A percentile compares a stretch with the other conserved stretches of the same genome.
phyloP scores from a whole-genome alignment of 2,113 vertebrate genomes.

The Synodontis membranacea region DNA sequence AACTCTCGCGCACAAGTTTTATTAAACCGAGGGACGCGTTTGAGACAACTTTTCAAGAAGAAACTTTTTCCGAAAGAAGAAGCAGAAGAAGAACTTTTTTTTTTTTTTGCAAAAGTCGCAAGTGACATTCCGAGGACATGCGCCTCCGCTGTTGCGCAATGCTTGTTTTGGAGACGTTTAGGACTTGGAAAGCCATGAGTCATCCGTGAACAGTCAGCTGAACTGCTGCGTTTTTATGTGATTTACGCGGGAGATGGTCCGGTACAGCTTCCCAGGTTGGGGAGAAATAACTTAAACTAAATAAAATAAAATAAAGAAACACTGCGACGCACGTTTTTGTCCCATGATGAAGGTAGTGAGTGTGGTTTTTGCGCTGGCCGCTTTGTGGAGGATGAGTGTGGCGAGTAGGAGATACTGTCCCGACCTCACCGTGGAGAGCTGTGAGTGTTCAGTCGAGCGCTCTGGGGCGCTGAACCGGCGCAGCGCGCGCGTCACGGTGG shows the following conservation, averaged over 20 bases:
- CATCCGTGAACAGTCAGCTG: neutral
- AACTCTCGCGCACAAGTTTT: neutral
- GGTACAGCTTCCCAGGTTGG: conserved; percentile 47
- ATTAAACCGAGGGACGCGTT: neutral
- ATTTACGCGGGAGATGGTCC: conserved; percentile 60
- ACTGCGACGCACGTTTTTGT: neutral
- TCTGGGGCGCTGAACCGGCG: conserved; percentile 78
- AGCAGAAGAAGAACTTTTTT: neutral
- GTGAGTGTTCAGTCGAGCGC: conserved; percentile 82
- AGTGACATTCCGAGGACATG: neutral
- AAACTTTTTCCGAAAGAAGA: too few species aligned
- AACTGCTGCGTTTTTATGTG: conserved; percentile 38
- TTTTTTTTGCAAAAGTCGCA: neutral
- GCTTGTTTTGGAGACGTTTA: neutral
- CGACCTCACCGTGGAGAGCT: conserved; percentile 83
- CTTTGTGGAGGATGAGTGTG: conserved; percentile 63
- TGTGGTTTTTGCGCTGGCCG: conserved; percentile 65
- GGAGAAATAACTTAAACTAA: conserved; percentile 64
- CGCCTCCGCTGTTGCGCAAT: neutral
- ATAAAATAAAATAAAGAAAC: too few species aligned
- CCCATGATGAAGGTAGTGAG: conserved; percentile 65
- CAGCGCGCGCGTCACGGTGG: conserved; percentile 76
- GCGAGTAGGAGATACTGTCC: conserved; percentile 81
- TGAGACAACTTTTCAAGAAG: too few species aligned
- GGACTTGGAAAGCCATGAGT: conserved; percentile 51